Evolutionary conservation across 2,888 invertebrate genomes (phyloP).

Genomic region (Metacarcinus magister): DNA sequence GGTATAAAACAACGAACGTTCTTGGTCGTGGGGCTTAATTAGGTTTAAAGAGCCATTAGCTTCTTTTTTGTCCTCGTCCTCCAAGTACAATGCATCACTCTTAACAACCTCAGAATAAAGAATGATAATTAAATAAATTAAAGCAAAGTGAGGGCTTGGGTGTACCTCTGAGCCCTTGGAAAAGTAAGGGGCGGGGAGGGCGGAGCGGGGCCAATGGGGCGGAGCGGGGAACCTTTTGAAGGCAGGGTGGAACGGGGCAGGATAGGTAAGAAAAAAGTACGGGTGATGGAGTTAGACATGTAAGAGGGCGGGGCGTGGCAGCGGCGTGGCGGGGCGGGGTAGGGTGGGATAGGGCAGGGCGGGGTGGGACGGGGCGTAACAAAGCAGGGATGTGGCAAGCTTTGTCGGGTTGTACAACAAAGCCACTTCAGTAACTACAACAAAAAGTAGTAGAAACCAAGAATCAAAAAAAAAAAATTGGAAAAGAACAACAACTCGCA

Average conservation of each 20-base stretch:
- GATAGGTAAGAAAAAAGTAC: neutral
- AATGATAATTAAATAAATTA: neutral
- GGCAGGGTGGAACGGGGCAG: neutral
- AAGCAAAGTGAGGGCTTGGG: neutral
- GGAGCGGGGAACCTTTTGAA: no score
- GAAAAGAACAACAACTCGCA: neutral
- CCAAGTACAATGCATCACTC: neutral
- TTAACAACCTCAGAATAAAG: neutral
- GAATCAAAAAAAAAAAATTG: neutral
- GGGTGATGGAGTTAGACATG: neutral
- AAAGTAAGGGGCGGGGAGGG: no score
- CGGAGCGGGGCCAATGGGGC: no score
- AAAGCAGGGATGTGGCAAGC: neutral
- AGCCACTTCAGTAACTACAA: neutral
- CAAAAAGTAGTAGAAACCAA: neutral
- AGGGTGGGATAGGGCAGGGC: neutral
- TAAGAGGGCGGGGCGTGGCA: neutral
- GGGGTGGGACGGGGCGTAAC: neutral
- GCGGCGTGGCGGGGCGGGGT: neutral
- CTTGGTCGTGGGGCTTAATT: neutral
- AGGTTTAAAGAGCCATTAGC: neutral
- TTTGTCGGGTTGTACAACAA: neutral
- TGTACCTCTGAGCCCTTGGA: no score
- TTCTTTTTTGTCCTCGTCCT: neutral
- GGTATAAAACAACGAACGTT: neutral